These are phyloP conservation scores for Allacma fusca DNA, from an alignment of 2,888 invertebrate genomes.

Conservation along the genomic window DNA sequence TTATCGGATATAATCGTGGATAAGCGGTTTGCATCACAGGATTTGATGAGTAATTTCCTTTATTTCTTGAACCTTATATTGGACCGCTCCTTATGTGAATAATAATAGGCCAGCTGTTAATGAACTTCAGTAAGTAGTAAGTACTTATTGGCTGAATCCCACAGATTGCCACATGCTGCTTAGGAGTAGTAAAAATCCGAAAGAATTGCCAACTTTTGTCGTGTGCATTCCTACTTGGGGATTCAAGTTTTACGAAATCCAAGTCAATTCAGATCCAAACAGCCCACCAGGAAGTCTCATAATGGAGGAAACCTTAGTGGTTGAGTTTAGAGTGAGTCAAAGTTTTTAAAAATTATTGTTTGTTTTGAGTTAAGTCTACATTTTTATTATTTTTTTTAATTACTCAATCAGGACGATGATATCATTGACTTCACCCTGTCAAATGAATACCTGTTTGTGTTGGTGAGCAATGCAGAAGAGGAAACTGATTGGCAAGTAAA, in stretches of 20 bases:
- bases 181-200: conserved; percentile 41
- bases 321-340: conserved; percentile 50
- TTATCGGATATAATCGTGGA: conserved; percentile 54
- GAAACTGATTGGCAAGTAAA: conserved; percentile 61
- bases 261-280: conserved; percentile 17
- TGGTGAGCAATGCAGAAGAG: conserved; percentile 60
- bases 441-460: conserved; percentile 53
- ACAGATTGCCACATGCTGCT: conserved; percentile 58
- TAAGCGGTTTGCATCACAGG: conserved; percentile 48
- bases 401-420: conserved; percentile 49
- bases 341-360: neutral
- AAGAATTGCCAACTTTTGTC: conserved; percentile 54
- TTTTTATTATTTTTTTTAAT: neutral
- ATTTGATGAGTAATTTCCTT: conserved; percentile 22
- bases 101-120: too few species aligned
- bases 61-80: neutral
- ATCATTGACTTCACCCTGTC: conserved; percentile 57
- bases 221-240: conserved; percentile 58
- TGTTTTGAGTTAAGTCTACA: neutral
- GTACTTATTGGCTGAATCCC: neutral
- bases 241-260: conserved; percentile 54
- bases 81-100: neutral
- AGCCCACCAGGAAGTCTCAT: conserved; percentile 13
- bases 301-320: conserved; percentile 45
- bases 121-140: too few species aligned